Percentiles rank a stretch among this genome's conserved stretches.
These are phyloP conservation scores for Lutra lutra DNA, from an alignment of 2,797 vertebrate species.

Conservation along the genomic window DNA sequence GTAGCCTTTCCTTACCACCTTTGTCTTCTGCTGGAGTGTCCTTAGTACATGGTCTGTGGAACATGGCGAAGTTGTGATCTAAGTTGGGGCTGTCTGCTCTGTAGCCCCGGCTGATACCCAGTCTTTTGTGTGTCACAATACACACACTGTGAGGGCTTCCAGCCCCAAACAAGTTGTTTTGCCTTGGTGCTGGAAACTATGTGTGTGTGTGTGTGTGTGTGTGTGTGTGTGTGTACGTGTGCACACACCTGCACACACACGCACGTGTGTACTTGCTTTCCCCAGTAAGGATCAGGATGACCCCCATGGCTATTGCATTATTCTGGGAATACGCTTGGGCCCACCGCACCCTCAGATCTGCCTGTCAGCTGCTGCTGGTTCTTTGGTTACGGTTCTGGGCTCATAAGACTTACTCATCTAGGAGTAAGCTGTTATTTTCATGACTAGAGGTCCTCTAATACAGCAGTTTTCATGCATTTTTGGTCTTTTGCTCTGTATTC, in stretches of 20 bases:
- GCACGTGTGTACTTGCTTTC: neutral
- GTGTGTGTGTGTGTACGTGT: neutral
- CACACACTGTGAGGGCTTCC: neutral
- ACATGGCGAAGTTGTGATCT: neutral
- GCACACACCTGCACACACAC: rapidly evolving
- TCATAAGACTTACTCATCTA: neutral
- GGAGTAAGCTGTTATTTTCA: neutral
- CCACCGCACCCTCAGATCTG: neutral
- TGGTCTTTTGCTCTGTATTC: slow-evolving; percentile 20
- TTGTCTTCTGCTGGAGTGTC: neutral
- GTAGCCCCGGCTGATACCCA: neutral
- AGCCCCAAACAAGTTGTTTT: neutral
- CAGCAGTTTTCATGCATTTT: neutral
- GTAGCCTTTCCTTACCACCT: neutral
- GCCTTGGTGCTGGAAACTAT: neutral
- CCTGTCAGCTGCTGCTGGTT: neutral
- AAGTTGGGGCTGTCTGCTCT: neutral
- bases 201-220: neutral
- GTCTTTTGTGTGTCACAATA: neutral
- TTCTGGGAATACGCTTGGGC: neutral
- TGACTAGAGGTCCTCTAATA: neutral
- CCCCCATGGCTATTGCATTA: neutral
- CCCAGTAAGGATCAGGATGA: neutral
- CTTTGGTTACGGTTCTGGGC: neutral
- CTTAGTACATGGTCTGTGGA: neutral